Base-by-base conservation (phyloP, 2,797 vertebrate species). In the Sebastes glaucus region DNA sequence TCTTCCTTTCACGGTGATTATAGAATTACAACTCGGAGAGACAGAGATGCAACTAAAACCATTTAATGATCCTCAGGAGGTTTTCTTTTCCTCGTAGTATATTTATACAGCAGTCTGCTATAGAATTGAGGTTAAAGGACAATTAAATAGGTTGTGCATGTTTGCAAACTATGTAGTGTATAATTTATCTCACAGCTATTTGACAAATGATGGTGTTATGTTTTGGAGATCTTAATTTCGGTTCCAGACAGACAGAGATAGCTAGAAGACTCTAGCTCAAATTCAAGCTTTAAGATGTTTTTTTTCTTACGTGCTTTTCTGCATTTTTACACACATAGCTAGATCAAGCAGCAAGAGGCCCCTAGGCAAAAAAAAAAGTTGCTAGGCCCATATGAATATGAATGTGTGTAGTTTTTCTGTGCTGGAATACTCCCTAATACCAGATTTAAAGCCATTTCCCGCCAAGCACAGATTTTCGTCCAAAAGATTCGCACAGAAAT, bases 1-100 rank as follows among this genome's bases (percentile, higher is more conserved):
- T 91, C 86, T 80, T 81, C 85, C 88, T 80, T 77, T 82, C 83
- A 66, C 35, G 33, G 81, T 84, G 84, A 90, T 91, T 90, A 92
- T 83, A 90, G 83, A 85, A 89, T 91, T 88, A 93, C 89, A 87
- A 33, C 59, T 72, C 62, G 55, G 46, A 72, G 77, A n/a, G 67
- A 55, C 53, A 65, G 28, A 49, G 64, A 73, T 14, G 49, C 30
- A 84, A 22, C 67, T 63, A 16, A 83, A 83, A 67, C 63, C 81
- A 68, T 81, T 82, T 59, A 80, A 80, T 63, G 59, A 76, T 64
- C n/a, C 61, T 5, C 59, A 35, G 20, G 67, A 71, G 4, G 63
- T 52, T 57, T 49, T 46, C 28, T 28, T 67, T 60, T 18, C 28
- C 30, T 68, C 38, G 9, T 28, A 11, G 35, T 8, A 35, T 46